phyloP scores from a whole-genome alignment of 2,888 invertebrate genomes.

The Agonopterix subpropinquella region DNA sequence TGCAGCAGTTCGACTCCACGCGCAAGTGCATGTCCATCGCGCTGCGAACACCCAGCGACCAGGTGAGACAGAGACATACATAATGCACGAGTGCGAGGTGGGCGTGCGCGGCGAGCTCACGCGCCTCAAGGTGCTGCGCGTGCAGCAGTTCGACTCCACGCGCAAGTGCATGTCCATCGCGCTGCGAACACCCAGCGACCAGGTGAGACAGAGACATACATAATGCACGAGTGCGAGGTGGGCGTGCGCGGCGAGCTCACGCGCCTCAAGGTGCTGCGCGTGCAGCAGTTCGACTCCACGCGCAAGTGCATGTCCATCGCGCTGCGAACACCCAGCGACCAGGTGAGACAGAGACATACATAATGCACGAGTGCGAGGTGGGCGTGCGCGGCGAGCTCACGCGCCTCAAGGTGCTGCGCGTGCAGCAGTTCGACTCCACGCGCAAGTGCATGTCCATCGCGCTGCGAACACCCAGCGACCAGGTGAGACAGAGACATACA shows the following conservation, averaged over 20 bases:
- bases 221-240: constrained; percentile 83
- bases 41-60: constrained; percentile 78
- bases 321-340: constrained; percentile 78
- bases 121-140: constrained; percentile 72
- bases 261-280: constrained; percentile 72
- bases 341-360: constrained; percentile 17
- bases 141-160: constrained; percentile 94
- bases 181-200: constrained; percentile 78
- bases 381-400: constrained; percentile 79
- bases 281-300: constrained; percentile 94
- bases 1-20: constrained; percentile 94
- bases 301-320: constrained; percentile 99
- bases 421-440: constrained; percentile 94
- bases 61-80: constrained; percentile 17
- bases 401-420: constrained; percentile 72
- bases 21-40: constrained; percentile 99
- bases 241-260: constrained; percentile 79
- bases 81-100: constrained; percentile 83
- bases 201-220: constrained; percentile 17
- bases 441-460: constrained; percentile 99
- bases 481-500: constrained; percentile 17
- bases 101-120: constrained; percentile 79
- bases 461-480: constrained; percentile 78
- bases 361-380: constrained; percentile 83
- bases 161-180: constrained; percentile 99